Evolutionary conservation across 2,113 vertebrate species (phyloP).

Genomic region (Aramus guarauna): DNA sequence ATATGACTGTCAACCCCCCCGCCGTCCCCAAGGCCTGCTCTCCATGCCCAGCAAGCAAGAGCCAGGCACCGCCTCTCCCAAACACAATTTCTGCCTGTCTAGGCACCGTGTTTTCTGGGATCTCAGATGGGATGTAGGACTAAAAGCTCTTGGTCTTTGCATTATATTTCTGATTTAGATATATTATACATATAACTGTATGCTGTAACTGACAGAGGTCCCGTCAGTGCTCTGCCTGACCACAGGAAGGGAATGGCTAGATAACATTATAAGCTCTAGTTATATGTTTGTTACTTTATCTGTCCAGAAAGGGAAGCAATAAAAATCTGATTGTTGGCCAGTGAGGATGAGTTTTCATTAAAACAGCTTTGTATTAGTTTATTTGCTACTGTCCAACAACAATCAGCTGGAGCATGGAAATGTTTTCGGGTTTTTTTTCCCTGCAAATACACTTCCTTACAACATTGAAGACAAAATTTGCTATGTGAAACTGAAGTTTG

Average conservation of each 20-base stretch:
- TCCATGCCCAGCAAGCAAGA: background rate
- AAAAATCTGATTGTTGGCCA: background rate
- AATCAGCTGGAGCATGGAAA: background rate
- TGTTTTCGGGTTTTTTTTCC: background rate
- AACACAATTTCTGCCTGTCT: background rate
- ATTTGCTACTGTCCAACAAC: background rate
- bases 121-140: background rate
- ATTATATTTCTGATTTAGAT: background rate
- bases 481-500: background rate
- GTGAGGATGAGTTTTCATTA: background rate
- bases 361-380: background rate
- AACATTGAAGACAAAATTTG: background rate
- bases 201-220: background rate
- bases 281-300: background rate
- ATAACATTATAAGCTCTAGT: background rate
- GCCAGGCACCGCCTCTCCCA: background rate
- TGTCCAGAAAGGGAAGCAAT: background rate
- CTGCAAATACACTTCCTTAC: background rate
- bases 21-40: background rate
- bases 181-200: background rate
- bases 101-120: background rate
- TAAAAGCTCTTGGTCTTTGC: background rate
- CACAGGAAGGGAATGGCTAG: background rate
- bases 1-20: background rate
- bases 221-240: background rate